These are phyloP conservation scores for Baryphthengus martii DNA, from an alignment of 2,113 vertebrate species.

Conservation along the genomic window DNA sequence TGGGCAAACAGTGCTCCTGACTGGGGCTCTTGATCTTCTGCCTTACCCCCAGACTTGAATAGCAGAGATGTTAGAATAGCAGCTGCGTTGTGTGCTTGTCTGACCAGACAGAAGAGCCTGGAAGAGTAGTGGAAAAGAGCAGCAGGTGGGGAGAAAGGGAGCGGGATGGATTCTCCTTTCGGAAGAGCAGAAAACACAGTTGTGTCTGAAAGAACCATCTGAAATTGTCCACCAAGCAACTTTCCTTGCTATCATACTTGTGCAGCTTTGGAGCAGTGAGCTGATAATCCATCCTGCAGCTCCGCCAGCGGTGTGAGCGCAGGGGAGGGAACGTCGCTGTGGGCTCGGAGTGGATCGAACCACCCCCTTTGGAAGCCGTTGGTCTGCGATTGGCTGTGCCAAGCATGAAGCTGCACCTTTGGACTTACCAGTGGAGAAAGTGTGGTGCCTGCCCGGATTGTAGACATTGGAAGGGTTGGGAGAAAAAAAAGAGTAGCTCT, in stretches of 20 bases:
- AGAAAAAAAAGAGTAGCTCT: neutral
- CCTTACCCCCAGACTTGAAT: neutral
- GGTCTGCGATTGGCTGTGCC: neutral
- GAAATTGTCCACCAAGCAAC: neutral
- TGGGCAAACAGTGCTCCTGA: neutral
- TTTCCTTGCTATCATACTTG: neutral
- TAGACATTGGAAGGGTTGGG: neutral
- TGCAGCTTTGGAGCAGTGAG: conserved; percentile 16
- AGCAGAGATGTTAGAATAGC: neutral
- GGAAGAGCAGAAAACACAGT: neutral
- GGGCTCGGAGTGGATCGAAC: neutral
- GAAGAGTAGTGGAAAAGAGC: neutral
- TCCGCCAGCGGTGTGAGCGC: neutral
- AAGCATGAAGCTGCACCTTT: neutral
- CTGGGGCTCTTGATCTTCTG: neutral
- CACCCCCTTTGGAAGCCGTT: neutral
- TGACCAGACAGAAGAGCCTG: neutral
- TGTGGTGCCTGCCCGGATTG: neutral
- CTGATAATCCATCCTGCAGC: conserved; percentile 20
- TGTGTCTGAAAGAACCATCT: neutral
- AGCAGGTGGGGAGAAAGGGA: neutral
- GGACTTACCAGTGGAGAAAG: neutral
- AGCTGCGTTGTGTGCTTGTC: neutral
- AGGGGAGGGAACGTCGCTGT: neutral
- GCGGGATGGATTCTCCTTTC: neutral